phyloP scores from a whole-genome alignment of 2,888 invertebrate species.

The Pristionchus japonicus region DNA sequence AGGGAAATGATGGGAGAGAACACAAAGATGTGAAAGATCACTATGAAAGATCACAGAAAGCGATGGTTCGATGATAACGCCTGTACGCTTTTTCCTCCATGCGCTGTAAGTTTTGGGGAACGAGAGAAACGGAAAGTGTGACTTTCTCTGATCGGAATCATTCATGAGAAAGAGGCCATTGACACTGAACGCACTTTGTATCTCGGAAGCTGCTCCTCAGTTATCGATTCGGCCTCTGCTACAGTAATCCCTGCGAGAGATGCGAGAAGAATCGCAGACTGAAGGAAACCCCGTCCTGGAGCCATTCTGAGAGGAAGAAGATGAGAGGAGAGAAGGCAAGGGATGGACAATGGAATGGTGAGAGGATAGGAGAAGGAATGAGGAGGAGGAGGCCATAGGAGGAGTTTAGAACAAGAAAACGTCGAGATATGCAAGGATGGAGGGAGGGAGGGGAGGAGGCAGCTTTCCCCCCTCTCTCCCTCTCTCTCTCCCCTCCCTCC shows the following conservation, averaged over 20 bases:
- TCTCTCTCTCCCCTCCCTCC: neutral
- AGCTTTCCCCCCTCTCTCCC: neutral
- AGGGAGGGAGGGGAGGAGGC: neutral
- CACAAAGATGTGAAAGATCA: neutral
- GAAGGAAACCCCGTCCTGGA: conserved; percentile 35
- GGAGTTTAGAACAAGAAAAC: conserved; percentile 37
- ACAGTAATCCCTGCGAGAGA: conserved; percentile 20
- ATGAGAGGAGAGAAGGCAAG: neutral
- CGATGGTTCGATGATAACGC: neutral
- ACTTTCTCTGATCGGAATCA: neutral
- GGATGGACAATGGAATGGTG: neutral
- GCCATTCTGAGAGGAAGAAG: conserved; percentile 19
- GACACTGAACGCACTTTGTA: neutral
- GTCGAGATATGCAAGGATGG: conserved; percentile 6
- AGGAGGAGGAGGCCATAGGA: conserved; percentile 34
- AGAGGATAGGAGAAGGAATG: neutral
- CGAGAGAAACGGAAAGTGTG: neutral
- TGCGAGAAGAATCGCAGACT: neutral
- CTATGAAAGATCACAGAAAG: neutral
- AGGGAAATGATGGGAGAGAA: neutral
- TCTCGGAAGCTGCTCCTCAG: conserved; percentile 4
- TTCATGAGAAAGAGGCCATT: neutral
- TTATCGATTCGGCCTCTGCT: neutral
- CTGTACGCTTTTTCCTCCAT: neutral
- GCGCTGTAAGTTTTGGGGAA: no score